Conservation (phyloP, 2,888 invertebrate genomes). For the Podotricha telesiphe region DNA sequence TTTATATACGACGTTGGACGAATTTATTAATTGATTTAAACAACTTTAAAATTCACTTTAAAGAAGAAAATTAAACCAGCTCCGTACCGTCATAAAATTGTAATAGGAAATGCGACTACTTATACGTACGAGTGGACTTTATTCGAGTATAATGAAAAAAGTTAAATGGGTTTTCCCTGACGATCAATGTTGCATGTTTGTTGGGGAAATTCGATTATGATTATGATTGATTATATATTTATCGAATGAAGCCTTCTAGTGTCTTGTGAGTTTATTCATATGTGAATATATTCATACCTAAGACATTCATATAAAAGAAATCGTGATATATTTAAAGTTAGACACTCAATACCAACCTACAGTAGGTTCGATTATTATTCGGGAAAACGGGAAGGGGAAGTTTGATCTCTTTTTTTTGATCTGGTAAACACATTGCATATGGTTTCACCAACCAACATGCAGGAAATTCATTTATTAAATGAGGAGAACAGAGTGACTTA, state of each 20-base stretch:
- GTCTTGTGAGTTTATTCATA: background rate
- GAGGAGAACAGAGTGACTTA: no score
- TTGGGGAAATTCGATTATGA: background rate
- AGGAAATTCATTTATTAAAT: no score
- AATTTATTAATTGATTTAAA: conserved; percentile 6
- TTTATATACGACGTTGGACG: background rate
- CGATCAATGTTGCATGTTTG: conserved; percentile 24
- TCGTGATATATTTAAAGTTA: no score
- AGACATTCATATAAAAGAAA: no score
- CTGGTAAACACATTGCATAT: no score
- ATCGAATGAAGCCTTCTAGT: background rate
- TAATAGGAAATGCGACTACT: conserved; percentile 19
- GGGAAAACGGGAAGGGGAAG: no score
- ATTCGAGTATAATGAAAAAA: conserved; percentile 32
- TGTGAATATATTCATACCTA: no score
- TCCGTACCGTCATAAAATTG: conserved; percentile 22
- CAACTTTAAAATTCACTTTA: conserved; percentile 1
- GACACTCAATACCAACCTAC: no score
- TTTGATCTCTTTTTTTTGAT: no score
- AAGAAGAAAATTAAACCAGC: conserved; percentile 14
- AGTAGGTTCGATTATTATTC: no score
- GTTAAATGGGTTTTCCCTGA: conserved; percentile 22
- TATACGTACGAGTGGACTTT: conserved; percentile 23
- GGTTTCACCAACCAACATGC: no score
- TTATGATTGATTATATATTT: conserved; percentile 19